Conservation (phyloP, 2,113 vertebrate species). For the Himantopus leucocephalus region DNA sequence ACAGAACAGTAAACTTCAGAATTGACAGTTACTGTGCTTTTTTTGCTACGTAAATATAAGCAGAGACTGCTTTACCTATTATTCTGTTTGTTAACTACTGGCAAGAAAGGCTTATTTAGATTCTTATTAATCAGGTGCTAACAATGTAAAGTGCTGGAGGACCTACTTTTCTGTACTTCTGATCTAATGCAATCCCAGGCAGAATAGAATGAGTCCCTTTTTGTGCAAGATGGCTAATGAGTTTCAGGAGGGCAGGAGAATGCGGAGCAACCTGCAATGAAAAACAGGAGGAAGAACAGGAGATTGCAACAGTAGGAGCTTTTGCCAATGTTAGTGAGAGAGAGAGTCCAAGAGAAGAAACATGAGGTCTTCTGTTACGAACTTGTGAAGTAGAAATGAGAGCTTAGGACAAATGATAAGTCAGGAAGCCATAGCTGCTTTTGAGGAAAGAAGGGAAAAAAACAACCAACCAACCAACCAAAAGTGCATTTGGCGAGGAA, state of each 20-base stretch:
- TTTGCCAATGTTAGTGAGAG: neutral
- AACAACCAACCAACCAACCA: too few species aligned
- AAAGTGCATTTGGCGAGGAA: neutral
- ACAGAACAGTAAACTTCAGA: fast-evolving
- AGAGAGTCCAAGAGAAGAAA: neutral
- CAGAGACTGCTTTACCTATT: neutral
- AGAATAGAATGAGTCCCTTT: neutral
- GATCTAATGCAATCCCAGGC: neutral
- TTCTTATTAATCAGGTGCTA: neutral
- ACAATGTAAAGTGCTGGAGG: neutral
- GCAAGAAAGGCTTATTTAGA: neutral
- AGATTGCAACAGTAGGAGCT: neutral
- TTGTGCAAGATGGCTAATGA: neutral
- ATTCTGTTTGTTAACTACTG: neutral
- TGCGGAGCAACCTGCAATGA: neutral
- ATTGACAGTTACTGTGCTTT: neutral
- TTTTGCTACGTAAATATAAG: neutral
- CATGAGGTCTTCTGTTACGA: neutral
- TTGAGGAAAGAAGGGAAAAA: neutral
- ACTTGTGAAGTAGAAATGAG: neutral
- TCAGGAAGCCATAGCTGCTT: neutral
- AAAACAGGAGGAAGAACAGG: neutral
- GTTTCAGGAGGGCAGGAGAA: neutral
- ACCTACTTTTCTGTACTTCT: neutral
- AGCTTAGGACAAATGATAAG: neutral